Percentiles rank a stretch among this genome's conserved stretches.
Conservation (phyloP, 2,888 invertebrate genomes). For the Aporophyla nigra region DNA sequence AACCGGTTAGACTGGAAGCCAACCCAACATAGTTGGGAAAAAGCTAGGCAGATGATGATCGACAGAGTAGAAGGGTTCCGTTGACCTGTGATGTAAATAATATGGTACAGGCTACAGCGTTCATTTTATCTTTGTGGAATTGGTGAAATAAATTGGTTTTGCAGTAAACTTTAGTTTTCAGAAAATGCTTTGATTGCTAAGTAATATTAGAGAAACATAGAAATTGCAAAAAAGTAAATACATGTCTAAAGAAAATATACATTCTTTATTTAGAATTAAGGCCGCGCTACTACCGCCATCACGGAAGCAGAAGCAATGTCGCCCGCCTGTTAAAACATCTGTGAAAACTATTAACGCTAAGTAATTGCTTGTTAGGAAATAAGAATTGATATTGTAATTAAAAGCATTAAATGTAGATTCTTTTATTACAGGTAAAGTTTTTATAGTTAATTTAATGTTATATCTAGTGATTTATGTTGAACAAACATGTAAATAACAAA, state of each 20-base stretch:
- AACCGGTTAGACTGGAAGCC: no score
- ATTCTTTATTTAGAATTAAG: no score
- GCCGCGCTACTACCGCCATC: no score
- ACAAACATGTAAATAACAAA: background rate
- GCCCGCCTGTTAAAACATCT: background rate
- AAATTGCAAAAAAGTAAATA: no score
- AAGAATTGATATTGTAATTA: background rate
- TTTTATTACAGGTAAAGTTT: background rate
- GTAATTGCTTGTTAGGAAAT: background rate
- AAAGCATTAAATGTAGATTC: background rate
- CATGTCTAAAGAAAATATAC: no score
- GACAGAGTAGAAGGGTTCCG: background rate
- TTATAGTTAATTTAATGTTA: background rate
- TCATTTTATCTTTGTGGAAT: background rate
- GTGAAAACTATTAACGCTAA: background rate
- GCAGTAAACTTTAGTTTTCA: no score
- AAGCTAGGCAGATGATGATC: no score
- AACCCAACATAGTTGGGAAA: no score
- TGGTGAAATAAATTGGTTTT: background rate
- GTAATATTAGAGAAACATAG: no score
- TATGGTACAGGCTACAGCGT: background rate
- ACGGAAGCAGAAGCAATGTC: background rate
- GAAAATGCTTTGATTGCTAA: no score
- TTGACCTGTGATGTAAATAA: constrained; percentile 4
- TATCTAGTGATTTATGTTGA: background rate